These are phyloP conservation scores for Phymanthus crucifer DNA, from an alignment of 92 coral and sea anemone genomes.

Conservation along the genomic window DNA sequence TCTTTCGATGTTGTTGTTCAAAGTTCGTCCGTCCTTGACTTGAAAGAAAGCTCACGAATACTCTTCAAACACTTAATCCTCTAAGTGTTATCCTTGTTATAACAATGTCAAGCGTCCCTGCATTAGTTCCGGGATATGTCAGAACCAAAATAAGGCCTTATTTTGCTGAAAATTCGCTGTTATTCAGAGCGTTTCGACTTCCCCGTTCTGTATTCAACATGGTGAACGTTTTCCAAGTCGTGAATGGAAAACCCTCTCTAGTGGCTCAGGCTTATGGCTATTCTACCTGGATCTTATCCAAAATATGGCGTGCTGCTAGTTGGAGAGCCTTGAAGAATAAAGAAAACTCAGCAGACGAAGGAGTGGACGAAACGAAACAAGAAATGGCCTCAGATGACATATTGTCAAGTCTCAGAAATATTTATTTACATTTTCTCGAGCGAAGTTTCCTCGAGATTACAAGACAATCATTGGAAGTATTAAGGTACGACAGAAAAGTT, in stretches of 20 bases:
- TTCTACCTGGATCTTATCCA: constrained; percentile 20
- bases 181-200: constrained; percentile 21
- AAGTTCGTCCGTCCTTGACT: neutral
- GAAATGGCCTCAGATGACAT: constrained; percentile 1
- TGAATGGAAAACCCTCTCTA: neutral
- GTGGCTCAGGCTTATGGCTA: constrained; percentile 15
- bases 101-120: constrained; percentile 13
- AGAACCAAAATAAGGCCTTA: constrained; percentile 10
- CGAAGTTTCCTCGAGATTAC: constrained; percentile 30
- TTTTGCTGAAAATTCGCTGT: constrained; percentile 34
- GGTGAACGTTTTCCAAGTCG: neutral
- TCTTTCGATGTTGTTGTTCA: constrained; percentile 1
- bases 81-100: neutral
- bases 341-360: neutral
- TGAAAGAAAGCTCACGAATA: neutral
- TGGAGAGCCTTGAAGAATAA: neutral
- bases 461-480: constrained; percentile 30
- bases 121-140: constrained; percentile 8
- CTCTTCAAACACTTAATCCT: neutral
- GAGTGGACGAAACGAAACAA: neutral
- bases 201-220: constrained; percentile 35
- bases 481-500: constrained; percentile 27
- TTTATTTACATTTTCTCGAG: constrained; percentile 19
- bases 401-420: neutral
- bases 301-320: constrained; percentile 9